Conservation (phyloP, 2,113 vertebrate species). For the Chaenogobius annularis region DNA sequence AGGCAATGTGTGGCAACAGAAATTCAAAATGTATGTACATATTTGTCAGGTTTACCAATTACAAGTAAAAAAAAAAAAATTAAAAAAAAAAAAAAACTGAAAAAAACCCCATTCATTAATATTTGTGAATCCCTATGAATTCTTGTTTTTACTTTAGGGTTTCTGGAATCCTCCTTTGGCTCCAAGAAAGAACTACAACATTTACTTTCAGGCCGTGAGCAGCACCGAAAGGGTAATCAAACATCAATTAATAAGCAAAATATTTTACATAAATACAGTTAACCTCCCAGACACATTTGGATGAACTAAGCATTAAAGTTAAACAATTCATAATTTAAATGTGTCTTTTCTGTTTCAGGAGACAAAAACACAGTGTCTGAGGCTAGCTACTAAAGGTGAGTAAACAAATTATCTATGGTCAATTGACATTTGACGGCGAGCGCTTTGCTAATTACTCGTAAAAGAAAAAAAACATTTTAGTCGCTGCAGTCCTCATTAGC, state of each 20-base stretch:
- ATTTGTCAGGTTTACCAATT: background rate
- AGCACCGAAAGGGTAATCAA: slow-evolving; percentile 91
- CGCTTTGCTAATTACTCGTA: slow-evolving; percentile 1
- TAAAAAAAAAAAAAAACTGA: no score
- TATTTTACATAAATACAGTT: background rate
- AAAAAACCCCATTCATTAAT: background rate
- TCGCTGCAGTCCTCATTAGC: background rate
- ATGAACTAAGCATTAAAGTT: background rate
- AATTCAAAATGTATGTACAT: background rate
- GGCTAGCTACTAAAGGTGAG: slow-evolving; percentile 98
- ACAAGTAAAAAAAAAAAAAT: no score
- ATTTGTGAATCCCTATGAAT: background rate
- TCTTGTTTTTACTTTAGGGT: slow-evolving; percentile 66
- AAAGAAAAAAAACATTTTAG: slow-evolving; percentile 1
- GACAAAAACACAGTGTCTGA: slow-evolving; percentile 97
- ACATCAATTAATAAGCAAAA: slow-evolving; percentile 6
- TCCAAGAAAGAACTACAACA: slow-evolving; percentile 97
- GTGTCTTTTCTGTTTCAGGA: slow-evolving; percentile 78
- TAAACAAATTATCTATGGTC: slow-evolving; percentile 21
- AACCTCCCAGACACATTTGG: background rate
- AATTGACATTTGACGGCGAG: slow-evolving; percentile 6
- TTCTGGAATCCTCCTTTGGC: slow-evolving; percentile 96
- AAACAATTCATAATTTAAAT: background rate
- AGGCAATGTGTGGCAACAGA: background rate
- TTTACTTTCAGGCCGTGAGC: slow-evolving; percentile 98